phyloP scores from a whole-genome alignment of 2,113 vertebrate species.

The Sinocyclocheilus rhinocerous region DNA sequence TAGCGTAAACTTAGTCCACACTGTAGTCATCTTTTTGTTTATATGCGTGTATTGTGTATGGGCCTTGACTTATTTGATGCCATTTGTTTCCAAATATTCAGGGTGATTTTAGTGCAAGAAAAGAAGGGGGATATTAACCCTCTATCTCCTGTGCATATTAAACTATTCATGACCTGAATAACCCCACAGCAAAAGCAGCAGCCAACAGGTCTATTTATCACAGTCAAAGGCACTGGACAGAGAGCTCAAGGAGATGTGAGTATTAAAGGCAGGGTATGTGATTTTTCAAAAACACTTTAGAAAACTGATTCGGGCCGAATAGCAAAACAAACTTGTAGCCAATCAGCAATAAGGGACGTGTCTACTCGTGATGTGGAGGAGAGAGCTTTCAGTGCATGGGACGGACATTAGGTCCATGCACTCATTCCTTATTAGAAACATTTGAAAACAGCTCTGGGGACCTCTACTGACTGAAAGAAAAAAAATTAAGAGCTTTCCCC shows the following conservation, averaged over 20 bases:
- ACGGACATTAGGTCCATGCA: too few species aligned
- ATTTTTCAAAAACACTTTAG: too few species aligned
- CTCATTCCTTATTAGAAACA: not conserved
- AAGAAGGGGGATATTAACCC: not conserved
- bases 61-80: not conserved
- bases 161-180: conserved; percentile 9
- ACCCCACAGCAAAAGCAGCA: conserved; percentile 36
- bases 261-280: too few species aligned
- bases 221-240: not conserved
- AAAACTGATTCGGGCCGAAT: too few species aligned
- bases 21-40: not conserved
- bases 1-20: not conserved
- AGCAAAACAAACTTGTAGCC: too few species aligned
- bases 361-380: too few species aligned
- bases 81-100: conserved; percentile 15
- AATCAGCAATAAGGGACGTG: too few species aligned
- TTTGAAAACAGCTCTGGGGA: conserved; percentile 44
- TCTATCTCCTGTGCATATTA: not conserved
- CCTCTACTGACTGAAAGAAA: conserved; percentile 53
- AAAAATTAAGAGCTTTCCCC: conserved; percentile 9
- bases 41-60: not conserved
- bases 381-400: too few species aligned
- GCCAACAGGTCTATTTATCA: conserved; percentile 47
- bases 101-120: not conserved
- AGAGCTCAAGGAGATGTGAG: not conserved